Evolutionary conservation across 2,113 vertebrate genomes (phyloP), one percentile per base, ranked within the genome.

Genomic region (Procavia capensis): DNA sequence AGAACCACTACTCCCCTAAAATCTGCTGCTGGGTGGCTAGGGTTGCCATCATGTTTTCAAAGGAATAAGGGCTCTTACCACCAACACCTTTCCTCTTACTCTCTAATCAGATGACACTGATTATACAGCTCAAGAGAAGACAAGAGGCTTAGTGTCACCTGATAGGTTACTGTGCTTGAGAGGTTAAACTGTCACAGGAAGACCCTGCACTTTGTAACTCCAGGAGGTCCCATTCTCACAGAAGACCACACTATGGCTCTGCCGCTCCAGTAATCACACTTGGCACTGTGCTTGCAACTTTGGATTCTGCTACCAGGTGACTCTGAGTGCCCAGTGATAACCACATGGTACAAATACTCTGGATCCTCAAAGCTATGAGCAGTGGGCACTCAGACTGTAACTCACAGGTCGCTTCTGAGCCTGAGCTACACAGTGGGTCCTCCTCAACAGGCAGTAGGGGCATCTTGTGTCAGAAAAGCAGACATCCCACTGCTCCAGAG

Each of bases 1-100:
- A 78, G 24, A 82, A 57, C 45, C 96, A 95, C 45, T 96, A 95
- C 68, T 90, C 95, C 89, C 78, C 95, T 0, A 3, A 97, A 96
- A 97, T 95, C 92, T 79, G 97, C 96, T 39, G 39, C 45, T 50
- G 63, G 54, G n/a, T 6, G 9, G 36, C 76, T 29, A 45, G 70
- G 79, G 41, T 22, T 50, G 4, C 39, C 22, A 31, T 29, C 24
- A 43, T 9, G 27, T 29, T 85, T 87, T 39, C 50, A 94, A 78
- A 88, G 25, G 45, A 25, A 66, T 59, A 41, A 75, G 8, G 47
- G 36, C 57, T 43, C 43, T 61, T 68, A n/a, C 63, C n/a, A 31
- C 10, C 14, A 39, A 13, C 27, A 22, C 9, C 39, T 81, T 90
- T 64, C 47, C 9, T 59, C 20, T 76, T 31, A 39, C 41, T 29